Conservation (phyloP, 1,140 invertebrate genomes). For the Aphaenogaster ashmeadi region DNA sequence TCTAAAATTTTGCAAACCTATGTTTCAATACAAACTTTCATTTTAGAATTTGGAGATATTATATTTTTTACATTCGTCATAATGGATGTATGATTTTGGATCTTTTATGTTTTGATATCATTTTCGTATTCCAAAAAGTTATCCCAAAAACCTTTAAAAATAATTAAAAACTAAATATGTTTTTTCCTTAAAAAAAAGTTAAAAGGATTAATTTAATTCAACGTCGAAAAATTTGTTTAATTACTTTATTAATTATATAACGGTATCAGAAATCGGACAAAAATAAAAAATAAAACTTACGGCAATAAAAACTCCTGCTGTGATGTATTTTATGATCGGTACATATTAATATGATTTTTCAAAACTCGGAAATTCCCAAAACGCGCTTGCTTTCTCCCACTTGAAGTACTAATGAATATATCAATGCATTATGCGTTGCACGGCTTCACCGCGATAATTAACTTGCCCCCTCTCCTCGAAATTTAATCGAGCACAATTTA, state of each 20-base stretch:
- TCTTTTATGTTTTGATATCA: not conserved
- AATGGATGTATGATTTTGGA: not conserved
- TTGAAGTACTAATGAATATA: slow-evolving; percentile 5
- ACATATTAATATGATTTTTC: not conserved
- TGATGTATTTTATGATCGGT: not conserved
- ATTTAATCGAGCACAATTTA: slow-evolving; percentile 36
- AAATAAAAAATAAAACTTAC: not conserved
- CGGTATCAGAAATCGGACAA: not conserved
- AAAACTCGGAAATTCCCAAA: not conserved
- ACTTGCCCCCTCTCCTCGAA: not conserved
- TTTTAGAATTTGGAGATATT: too few relatives aligned
- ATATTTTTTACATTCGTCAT: too few relatives aligned
- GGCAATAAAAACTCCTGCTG: not conserved
- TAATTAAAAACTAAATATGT: not conserved
- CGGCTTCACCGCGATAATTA: not conserved
- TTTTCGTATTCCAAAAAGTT: too few relatives aligned
- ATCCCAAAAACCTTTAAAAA: not conserved
- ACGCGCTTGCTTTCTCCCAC: not conserved
- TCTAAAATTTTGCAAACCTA: too few relatives aligned
- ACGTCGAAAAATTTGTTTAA: not conserved
- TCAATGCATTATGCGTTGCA: not conserved
- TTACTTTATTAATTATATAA: not conserved
- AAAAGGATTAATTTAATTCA: not conserved
- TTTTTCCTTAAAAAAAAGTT: not conserved
- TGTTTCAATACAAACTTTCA: too few relatives aligned